phyloP scores from a whole-genome alignment of 2,888 invertebrate species.

The Thecocarcelia acutangulata region DNA sequence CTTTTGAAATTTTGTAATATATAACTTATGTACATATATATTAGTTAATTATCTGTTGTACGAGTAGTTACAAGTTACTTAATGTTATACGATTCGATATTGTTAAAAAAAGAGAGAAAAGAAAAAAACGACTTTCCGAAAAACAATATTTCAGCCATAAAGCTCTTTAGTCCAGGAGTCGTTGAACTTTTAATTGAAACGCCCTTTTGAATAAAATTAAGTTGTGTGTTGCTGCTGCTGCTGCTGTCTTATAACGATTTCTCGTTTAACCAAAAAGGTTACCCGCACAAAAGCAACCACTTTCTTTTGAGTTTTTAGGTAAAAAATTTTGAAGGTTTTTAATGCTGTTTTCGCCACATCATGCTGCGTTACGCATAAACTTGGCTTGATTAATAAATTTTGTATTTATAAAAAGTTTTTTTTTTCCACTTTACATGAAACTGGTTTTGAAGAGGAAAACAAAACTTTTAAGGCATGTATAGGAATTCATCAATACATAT shows the following conservation, averaged over 20 bases:
- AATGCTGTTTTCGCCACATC: slow-evolving; percentile 48
- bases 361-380: slow-evolving; percentile 60
- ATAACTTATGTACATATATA: not conserved
- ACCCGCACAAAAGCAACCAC: slow-evolving; percentile 8
- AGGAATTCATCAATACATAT: slow-evolving; percentile 5
- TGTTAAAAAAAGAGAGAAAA: not conserved
- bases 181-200: slow-evolving; percentile 61
- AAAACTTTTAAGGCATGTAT: slow-evolving; percentile 37
- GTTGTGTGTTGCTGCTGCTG: too few relatives aligned
- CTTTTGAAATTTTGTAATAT: not conserved
- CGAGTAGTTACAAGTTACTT: slow-evolving; percentile 39
- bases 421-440: slow-evolving; percentile 27
- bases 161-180: slow-evolving; percentile 31
- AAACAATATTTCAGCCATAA: slow-evolving; percentile 7
- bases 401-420: slow-evolving; percentile 7
- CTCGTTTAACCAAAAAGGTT: slow-evolving; percentile 27
- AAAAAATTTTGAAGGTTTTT: slow-evolving; percentile 23
- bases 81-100: slow-evolving; percentile 17
- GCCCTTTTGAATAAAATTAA: slow-evolving; percentile 52
- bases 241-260: slow-evolving; percentile 36
- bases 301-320: slow-evolving; percentile 46
- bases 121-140: slow-evolving; percentile 1
- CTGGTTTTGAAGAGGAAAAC: slow-evolving; percentile 34
- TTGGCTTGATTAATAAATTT: slow-evolving; percentile 13
- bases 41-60: slow-evolving; percentile 20